Conservation (phyloP, 1,140 invertebrate species). For the Polyergus mexicanus region DNA sequence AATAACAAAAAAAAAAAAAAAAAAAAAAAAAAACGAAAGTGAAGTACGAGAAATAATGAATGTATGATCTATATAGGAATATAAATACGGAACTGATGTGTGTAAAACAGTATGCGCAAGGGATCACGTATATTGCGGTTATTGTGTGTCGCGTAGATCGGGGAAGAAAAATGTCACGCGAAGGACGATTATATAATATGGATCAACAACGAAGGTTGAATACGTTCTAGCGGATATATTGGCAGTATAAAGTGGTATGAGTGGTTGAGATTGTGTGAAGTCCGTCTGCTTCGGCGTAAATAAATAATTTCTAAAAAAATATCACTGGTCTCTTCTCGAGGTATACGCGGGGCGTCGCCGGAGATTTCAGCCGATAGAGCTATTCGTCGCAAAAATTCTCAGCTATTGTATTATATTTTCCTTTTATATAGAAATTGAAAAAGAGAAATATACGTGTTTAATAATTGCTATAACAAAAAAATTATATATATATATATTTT, state of each 20-base stretch:
- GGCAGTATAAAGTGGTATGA: constrained; percentile 82
- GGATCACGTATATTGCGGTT: constrained; percentile 71
- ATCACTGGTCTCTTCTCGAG: constrained; percentile 83
- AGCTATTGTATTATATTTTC: no score
- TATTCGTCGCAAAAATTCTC: neutral
- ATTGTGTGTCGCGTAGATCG: constrained; percentile 30
- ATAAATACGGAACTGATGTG: constrained; percentile 57
- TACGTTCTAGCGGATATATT: constrained; percentile 77
- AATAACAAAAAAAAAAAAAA: constrained; percentile 8
- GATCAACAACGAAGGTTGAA: constrained; percentile 71
- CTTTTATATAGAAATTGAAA: neutral
- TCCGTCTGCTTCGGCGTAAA: constrained; percentile 81
- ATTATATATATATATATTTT: no score
- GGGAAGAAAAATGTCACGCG: constrained; percentile 67
- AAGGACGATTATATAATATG: constrained; percentile 53
- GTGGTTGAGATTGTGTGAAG: constrained; percentile 76
- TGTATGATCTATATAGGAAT: constrained; percentile 29
- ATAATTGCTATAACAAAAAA: neutral
- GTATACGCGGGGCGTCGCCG: constrained; percentile 70
- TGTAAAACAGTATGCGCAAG: constrained; percentile 54
- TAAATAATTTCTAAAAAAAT: constrained; percentile 85
- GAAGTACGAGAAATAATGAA: constrained; percentile 14
- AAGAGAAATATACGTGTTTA: neutral
- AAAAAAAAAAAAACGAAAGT: constrained; percentile 14
- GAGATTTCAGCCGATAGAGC: constrained; percentile 58